Conservation (phyloP, 2,113 vertebrate species). For the Caloenas nicobarica region DNA sequence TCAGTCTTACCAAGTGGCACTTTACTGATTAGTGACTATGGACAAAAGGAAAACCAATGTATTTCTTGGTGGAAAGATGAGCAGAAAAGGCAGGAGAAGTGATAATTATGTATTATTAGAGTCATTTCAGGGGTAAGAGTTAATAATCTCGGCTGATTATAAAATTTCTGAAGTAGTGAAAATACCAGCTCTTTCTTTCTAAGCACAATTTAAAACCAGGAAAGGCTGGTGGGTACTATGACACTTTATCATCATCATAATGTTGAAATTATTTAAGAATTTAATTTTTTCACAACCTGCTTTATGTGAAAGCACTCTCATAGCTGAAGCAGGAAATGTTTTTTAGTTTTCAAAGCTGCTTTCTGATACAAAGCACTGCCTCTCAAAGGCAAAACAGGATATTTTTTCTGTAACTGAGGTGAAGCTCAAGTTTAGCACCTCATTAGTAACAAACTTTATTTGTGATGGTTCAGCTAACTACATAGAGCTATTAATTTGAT, state of each 20-base stretch:
- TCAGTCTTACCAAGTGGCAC: not conserved
- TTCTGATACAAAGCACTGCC: not conserved
- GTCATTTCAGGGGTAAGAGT: not conserved
- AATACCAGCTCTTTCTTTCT: not conserved
- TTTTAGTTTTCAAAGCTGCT: not conserved
- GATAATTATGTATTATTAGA: not conserved
- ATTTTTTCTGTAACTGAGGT: not conserved
- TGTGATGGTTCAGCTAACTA: not conserved
- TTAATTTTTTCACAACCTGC: not conserved
- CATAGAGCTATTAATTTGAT: not conserved
- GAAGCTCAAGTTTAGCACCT: not conserved
- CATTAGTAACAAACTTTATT: not conserved
- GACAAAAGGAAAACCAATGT: not conserved
- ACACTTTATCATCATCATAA: not conserved
- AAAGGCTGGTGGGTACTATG: not conserved
- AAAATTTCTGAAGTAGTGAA: not conserved
- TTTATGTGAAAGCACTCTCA: not conserved
- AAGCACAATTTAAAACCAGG: not conserved
- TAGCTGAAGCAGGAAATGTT: not conserved
- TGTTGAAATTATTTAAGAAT: not conserved
- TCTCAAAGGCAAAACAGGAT: not conserved
- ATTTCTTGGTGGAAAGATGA: not conserved
- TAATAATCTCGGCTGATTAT: not conserved
- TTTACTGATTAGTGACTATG: not conserved
- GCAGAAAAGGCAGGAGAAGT: not conserved